Conservation (phyloP, 2,888 invertebrate species). For the Monochamus alternatus region DNA sequence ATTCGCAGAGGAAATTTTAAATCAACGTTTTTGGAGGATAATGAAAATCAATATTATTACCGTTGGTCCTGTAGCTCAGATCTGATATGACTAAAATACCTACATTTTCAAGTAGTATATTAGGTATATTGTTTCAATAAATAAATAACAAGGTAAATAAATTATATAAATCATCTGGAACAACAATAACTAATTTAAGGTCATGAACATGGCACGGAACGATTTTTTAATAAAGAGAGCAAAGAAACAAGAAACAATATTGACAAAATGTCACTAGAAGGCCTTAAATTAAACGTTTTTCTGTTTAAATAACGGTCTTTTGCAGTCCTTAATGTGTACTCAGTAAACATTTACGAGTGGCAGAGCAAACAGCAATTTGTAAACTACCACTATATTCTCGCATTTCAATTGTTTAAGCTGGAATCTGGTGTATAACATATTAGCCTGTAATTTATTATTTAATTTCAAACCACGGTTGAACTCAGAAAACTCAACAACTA, state of each 20-base stretch:
- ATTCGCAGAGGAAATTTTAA: no score
- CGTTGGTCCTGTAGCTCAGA: no score
- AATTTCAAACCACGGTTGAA: slow-evolving; percentile 3
- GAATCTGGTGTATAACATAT: slow-evolving; percentile 16
- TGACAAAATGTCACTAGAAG: slow-evolving; percentile 30
- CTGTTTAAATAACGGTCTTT: slow-evolving; percentile 40
- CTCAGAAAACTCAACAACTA: neutral
- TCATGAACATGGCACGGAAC: neutral
- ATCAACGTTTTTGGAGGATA: no score
- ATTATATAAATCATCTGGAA: no score
- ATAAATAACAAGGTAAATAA: no score
- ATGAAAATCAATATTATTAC: no score
- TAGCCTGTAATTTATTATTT: slow-evolving; percentile 31
- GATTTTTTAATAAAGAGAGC: slow-evolving; percentile 21
- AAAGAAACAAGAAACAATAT: slow-evolving; percentile 33
- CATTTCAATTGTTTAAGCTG: slow-evolving; percentile 54
- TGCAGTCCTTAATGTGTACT: slow-evolving; percentile 39
- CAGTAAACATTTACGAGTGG: slow-evolving; percentile 49
- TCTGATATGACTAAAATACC: no score
- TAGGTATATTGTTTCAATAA: no score
- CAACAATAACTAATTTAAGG: no score
- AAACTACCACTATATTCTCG: slow-evolving; percentile 54
- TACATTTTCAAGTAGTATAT: no score
- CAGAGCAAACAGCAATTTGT: slow-evolving; percentile 54
- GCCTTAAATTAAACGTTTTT: slow-evolving; percentile 39